Base-by-base conservation (phyloP, 2,888 invertebrate genomes). In the Acanthococcus lagerstroemiae region DNA sequence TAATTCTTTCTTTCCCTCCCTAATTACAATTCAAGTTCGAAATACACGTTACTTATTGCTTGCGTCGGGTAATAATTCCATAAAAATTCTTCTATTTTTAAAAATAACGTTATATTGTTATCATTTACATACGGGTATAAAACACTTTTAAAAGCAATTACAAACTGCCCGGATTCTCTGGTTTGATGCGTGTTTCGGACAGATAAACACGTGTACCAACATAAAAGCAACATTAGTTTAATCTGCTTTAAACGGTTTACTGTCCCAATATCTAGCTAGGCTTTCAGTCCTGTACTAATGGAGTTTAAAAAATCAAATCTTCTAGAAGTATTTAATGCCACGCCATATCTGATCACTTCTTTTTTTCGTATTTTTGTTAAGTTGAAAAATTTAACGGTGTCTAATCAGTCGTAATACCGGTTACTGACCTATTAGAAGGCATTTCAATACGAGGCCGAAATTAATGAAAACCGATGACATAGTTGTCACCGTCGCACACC, bases 201-300 rank as follows among this genome's bases (percentile, higher is more conserved):
- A 61, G 48, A 61, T 48, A 61, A 61, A 61, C 61, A 61, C 61
- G 61, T 52, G 61, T 61, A 61, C 61, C 52, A 61, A 61, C 50
- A 52, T 61, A 61, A 61, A 61, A 61, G 61, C 61, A 61, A 61
- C 61, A 61, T 61, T 61, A 61, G 61, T 61, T 61, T 61, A 61
- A 61, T 48, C 61, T 48, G 61, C 52, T 61, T 61, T 61, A 61
- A 61, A 61, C 61, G 30, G 61, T 61, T 61, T 61, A 61, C 61
- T 48, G 50, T 61, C 61, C 52, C 50, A 61, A 50, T 50, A 50
- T 61, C 61, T 61, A n/a, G n/a, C n/a, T n/a, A 48, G 24, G 57
- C 50, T 50, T 61, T 61, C 50, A 21, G 50, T 26, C 37, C 27
- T 26, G 45, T 22, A 37, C 61, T 61, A 61, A 61, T 61, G 61